A percentile compares a stretch with the other conserved stretches of the same genome.
These are phyloP conservation scores for Penaeus japonicus DNA, from an alignment of 1,140 invertebrate species.

Conservation along the genomic window DNA sequence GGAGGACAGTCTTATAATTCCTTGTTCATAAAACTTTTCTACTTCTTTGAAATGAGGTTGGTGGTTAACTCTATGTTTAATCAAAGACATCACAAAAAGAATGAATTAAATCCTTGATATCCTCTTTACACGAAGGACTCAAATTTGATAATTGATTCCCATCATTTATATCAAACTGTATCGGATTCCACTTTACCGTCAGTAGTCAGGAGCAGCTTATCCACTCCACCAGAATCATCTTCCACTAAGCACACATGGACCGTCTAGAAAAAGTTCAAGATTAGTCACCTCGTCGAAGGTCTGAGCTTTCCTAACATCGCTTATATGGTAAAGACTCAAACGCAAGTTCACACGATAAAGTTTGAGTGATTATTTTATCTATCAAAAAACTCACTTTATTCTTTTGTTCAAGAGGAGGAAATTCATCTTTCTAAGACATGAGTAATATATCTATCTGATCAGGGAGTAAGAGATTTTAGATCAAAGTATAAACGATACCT, in stretches of 20 bases:
- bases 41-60: not conserved
- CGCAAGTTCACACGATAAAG: not conserved
- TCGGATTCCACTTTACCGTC: too few species aligned
- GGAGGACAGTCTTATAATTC: not conserved
- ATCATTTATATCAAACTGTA: too few species aligned
- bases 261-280: too few species aligned
- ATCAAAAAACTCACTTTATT: not conserved
- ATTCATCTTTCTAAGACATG: not conserved
- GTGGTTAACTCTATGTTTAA: not conserved
- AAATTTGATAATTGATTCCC: not conserved
- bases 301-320: not conserved
- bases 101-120: not conserved
- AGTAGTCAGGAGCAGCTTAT: too few species aligned
- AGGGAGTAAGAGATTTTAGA: not conserved
- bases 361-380: not conserved
- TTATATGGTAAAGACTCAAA: not conserved
- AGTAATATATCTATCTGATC: not conserved
- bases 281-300: not conserved
- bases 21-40: not conserved
- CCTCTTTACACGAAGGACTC: not conserved
- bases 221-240: too few species aligned
- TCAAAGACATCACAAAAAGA: not conserved
- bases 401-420: not conserved
- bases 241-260: too few species aligned
- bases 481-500: constrained; percentile 1